These are phyloP conservation scores for Excalfactoria chinensis DNA, from an alignment of 2,113 vertebrate species.

Conservation along the genomic window DNA sequence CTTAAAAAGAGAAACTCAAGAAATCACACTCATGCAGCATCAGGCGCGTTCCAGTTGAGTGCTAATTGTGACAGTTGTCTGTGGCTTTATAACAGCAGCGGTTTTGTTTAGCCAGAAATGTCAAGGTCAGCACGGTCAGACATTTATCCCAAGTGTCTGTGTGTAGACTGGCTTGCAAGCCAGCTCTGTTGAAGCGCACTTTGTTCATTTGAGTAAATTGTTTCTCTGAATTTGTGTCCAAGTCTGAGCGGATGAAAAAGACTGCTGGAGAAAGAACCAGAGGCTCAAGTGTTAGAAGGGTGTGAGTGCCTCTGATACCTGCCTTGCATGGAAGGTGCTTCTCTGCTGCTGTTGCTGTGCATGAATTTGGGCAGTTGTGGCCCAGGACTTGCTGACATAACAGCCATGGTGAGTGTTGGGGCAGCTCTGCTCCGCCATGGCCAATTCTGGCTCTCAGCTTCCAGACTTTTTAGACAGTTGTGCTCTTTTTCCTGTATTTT, in stretches of 20 bases:
- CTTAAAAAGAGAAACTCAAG: constrained; percentile 32
- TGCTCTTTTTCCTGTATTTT: not conserved
- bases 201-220: not conserved
- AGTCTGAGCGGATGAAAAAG: not conserved
- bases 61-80: constrained; percentile 59
- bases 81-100: constrained; percentile 19
- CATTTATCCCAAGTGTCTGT: not conserved
- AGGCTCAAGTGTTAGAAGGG: not conserved
- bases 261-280: not conserved
- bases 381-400: not conserved
- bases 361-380: not conserved
- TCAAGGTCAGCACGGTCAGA: not conserved
- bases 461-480: not conserved
- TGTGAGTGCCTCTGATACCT: not conserved
- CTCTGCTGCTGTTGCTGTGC: not conserved
- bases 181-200: not conserved
- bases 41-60: constrained; percentile 34
- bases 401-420: not conserved
- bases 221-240: not conserved
- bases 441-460: not conserved
- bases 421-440: not conserved
- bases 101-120: constrained; percentile 21
- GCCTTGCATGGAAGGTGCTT: not conserved
- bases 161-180: not conserved
- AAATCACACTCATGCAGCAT: constrained; percentile 3